These are phyloP conservation scores for Drosophila suboccidentalis DNA, from an alignment of 2,888 invertebrate genomes.

Conservation along the genomic window DNA sequence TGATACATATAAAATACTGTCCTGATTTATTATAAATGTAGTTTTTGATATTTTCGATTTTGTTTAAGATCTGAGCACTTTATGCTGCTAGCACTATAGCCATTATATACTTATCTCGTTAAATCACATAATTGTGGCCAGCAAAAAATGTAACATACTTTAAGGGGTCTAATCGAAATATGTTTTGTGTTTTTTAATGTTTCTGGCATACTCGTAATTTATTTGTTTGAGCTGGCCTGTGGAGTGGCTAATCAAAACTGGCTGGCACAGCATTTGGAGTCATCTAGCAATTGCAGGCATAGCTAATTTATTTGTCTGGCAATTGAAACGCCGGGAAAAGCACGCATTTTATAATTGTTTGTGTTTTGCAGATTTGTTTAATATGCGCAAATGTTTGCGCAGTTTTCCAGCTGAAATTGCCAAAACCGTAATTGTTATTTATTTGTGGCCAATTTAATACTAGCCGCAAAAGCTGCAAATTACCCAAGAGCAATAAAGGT, in stretches of 20 bases:
- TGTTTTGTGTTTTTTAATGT: slow-evolving; percentile 34
- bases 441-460: slow-evolving; percentile 70
- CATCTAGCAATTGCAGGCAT: slow-evolving; percentile 43
- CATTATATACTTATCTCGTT: not conserved
- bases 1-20: too few relatives aligned
- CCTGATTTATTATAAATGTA: too few relatives aligned
- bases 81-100: not conserved
- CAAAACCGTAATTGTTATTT: slow-evolving; percentile 76
- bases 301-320: slow-evolving; percentile 78
- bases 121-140: not conserved
- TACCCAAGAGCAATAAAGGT: slow-evolving; percentile 8
- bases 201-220: slow-evolving; percentile 55
- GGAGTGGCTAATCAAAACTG: slow-evolving; percentile 59
- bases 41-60: not conserved
- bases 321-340: slow-evolving; percentile 15
- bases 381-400: slow-evolving; percentile 38
- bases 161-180: slow-evolving; percentile 24
- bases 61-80: not conserved
- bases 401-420: slow-evolving; percentile 30
- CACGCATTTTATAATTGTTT: slow-evolving; percentile 49
- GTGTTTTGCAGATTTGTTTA: slow-evolving; percentile 42
- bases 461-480: slow-evolving; percentile 41
- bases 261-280: slow-evolving; percentile 15
- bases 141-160: slow-evolving; percentile 15
- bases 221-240: slow-evolving; percentile 29